Base-by-base conservation (phyloP, 1,140 invertebrate species). In the Drosophila nikananu region DNA sequence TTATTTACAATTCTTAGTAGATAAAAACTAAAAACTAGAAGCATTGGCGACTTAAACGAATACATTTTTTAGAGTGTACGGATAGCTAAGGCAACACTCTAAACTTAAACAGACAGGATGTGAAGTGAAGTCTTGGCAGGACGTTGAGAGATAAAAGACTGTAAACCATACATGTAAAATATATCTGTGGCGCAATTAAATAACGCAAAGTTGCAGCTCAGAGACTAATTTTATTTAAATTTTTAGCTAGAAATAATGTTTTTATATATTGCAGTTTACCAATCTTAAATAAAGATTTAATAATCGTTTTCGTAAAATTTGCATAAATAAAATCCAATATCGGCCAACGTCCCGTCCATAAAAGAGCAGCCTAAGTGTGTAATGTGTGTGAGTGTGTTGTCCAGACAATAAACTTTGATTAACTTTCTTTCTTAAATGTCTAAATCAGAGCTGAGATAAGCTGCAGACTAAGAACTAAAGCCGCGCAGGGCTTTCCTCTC, bases 391-490 rank as follows among this genome's bases (percentile, higher is more conserved):
- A 51, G 25, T 61, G 60, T 60, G 21, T 37, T 37, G 52, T 39
- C 52, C 32, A 17, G 52, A 27, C 15, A 49, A 49, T 7, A 5
- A 13, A 15, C 27, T 15, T 35, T 13, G 12, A 15, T 71, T 13
- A 54, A 68, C 42, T 64, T 71, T 44, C 21, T 6, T 30, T 42
- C 59, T 73, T 73, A 52, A 71, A 19, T 54, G 4, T 64, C 49
- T 64, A 70, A 80, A 74, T 77, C 80, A 62, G 74, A 70, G 5
- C 58, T 87, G 84, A 87, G 84, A 87, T 84, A 89, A 39, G 61
- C 44, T 25, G 62, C 52, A 42, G 51, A 35, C 79, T 89, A 77
- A 17, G 66, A 77, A 81, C 75, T 91, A 90, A 81, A 65, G 54
- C 64, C 23, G 46, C 41, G 46, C 2, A 0, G 12, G 13, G 9